Evolutionary conservation across 2,888 invertebrate genomes (phyloP).

Genomic region (Tetragonula carbonaria): DNA sequence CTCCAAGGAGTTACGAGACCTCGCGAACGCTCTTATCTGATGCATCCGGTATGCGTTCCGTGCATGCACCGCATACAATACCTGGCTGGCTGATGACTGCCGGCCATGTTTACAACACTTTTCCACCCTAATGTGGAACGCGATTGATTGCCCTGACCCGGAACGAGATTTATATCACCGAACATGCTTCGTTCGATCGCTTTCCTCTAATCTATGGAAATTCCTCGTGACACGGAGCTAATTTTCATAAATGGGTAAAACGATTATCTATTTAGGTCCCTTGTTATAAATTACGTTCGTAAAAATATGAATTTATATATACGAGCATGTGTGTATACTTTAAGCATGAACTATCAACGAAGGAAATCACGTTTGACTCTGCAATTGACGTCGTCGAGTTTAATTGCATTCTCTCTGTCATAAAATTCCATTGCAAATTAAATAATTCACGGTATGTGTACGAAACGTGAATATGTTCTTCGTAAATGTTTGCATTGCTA

Average conservation of each 20-base stretch:
- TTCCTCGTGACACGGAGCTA: background rate
- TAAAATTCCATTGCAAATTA: too few species aligned
- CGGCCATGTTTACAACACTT: slow-evolving; percentile 42
- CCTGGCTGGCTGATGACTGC: slow-evolving; percentile 46
- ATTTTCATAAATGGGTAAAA: background rate
- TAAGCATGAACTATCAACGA: too few species aligned
- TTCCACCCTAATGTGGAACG: slow-evolving; percentile 26
- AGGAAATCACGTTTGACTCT: too few species aligned
- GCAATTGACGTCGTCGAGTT: too few species aligned
- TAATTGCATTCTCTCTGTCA: too few species aligned
- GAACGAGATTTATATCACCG: background rate
- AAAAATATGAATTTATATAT: too few species aligned
- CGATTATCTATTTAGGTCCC: too few species aligned
- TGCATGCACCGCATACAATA: slow-evolving; percentile 37
- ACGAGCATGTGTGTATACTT: too few species aligned
- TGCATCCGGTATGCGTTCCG: slow-evolving; percentile 60
- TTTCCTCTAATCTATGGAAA: background rate
- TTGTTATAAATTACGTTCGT: too few species aligned
- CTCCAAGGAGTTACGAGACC: slow-evolving; percentile 48
- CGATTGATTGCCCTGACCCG: slow-evolving; percentile 15
- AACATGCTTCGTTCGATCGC: background rate
- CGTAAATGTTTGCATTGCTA: background rate
- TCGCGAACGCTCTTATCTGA: slow-evolving; percentile 68
- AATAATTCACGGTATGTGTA: too few species aligned
- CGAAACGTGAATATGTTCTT: background rate